Evolutionary conservation across 2,888 invertebrate species (phyloP).

Genomic region (Fabriciana adippe): DNA sequence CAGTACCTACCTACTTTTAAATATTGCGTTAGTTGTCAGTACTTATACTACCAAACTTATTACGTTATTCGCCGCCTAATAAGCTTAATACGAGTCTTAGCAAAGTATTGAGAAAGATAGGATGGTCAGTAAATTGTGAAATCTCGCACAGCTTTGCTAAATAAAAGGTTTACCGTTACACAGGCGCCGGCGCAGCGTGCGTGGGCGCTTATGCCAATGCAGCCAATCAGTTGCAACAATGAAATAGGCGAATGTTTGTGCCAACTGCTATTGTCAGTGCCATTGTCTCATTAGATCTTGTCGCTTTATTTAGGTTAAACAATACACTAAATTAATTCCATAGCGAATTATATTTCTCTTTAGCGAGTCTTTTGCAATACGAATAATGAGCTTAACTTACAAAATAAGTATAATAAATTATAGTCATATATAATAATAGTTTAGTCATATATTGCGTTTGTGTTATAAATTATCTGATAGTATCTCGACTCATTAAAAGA

Average conservation of each 20-base stretch:
- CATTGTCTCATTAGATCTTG: slow-evolving; percentile 39
- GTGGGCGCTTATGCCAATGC: slow-evolving; percentile 51
- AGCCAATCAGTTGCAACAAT: slow-evolving; percentile 39
- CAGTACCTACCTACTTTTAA: too few species aligned
- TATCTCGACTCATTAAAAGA: slow-evolving; percentile 17
- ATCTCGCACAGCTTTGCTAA: slow-evolving; percentile 48
- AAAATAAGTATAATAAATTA: neutral
- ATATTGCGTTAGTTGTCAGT: neutral
- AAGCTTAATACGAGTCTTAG: slow-evolving; percentile 46
- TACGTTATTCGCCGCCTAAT: slow-evolving; percentile 14
- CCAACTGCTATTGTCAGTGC: slow-evolving; percentile 31
- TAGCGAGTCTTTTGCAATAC: slow-evolving; percentile 19
- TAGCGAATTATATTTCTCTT: slow-evolving; percentile 16
- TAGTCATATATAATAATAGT: neutral
- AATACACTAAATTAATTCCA: slow-evolving; percentile 33
- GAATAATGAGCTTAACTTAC: slow-evolving; percentile 10
- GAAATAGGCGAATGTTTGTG: slow-evolving; percentile 29
- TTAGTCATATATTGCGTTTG: neutral
- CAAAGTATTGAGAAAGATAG: slow-evolving; percentile 60
- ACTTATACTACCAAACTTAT: neutral
- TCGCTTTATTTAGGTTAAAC: slow-evolving; percentile 39
- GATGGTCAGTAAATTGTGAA: slow-evolving; percentile 62
- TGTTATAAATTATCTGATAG: neutral
- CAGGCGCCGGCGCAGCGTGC: slow-evolving; percentile 34
- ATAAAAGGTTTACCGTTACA: slow-evolving; percentile 46